Evolutionary conservation across 1,140 invertebrate species (phyloP).

Genomic region (Eueides isabella): DNA sequence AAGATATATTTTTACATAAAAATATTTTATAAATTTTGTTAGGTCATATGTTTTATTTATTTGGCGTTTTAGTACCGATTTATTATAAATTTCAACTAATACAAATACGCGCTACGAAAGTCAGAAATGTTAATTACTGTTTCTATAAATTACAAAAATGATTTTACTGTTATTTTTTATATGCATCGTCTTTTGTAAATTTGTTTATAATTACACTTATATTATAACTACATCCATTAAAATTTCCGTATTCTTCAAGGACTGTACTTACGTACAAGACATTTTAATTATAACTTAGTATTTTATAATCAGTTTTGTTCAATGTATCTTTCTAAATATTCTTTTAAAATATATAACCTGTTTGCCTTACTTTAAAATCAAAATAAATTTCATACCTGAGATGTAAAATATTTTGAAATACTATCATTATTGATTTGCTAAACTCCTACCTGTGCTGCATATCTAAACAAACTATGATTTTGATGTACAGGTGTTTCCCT

Average conservation of each 20-base stretch:
- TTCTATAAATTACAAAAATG: background rate
- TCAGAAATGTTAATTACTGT: background rate
- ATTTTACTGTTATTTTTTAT: background rate
- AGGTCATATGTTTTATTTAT: background rate
- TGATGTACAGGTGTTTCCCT: conserved; percentile 15
- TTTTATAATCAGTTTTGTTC: background rate
- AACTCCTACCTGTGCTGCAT: no score
- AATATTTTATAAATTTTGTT: background rate
- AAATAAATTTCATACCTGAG: no score
- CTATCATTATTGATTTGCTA: background rate
- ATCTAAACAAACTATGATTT: background rate
- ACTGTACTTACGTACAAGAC: background rate
- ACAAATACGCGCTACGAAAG: background rate
- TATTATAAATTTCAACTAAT: no score
- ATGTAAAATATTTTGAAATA: no score
- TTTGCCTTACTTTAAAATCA: no score
- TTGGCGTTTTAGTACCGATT: background rate
- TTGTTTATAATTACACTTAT: background rate
- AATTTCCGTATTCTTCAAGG: conserved; percentile 1
- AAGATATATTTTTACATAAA: no score
- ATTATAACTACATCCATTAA: background rate
- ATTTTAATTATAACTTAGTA: background rate
- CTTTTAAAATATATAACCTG: no score
- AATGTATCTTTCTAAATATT: no score
- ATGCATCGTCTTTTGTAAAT: background rate